Percentiles rank a stretch among this genome's conserved stretches.
phyloP scores from a whole-genome alignment of 2,888 invertebrate genomes.

The Mythimna albipuncta region DNA sequence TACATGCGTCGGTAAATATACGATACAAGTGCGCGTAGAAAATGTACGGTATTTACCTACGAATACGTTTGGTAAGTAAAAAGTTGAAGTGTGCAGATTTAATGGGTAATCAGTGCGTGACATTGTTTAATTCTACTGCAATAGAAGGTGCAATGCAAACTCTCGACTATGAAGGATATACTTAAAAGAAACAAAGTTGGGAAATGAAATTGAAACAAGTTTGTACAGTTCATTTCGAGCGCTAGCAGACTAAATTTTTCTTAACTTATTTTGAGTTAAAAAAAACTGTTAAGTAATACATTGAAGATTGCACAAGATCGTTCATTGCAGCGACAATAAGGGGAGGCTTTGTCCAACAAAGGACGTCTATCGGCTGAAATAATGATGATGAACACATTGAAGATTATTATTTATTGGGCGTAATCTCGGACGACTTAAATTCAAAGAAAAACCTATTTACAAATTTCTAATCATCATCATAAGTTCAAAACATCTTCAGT shows the following conservation, averaged over 20 bases:
- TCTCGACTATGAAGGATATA: constrained; percentile 32
- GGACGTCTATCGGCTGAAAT: too few relatives aligned
- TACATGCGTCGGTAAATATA: constrained; percentile 59
- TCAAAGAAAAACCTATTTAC: constrained; percentile 15
- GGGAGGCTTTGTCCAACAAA: too few relatives aligned
- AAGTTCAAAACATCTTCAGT: constrained; percentile 30
- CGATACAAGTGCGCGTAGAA: constrained; percentile 45
- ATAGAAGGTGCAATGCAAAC: constrained; percentile 34
- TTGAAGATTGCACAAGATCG: too few relatives aligned
- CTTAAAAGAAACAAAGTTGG: constrained; percentile 28
- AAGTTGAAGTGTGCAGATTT: constrained; percentile 43
- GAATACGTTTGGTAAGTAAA: constrained; percentile 29
- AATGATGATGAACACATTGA: too few relatives aligned
- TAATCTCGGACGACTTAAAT: background rate
- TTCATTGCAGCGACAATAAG: too few relatives aligned
- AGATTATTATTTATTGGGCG: too few relatives aligned
- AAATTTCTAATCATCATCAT: constrained; percentile 26
- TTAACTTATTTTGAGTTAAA: too few relatives aligned
- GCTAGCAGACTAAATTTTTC: too few relatives aligned
- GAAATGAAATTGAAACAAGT: constrained; percentile 17
- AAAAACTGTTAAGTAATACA: too few relatives aligned
- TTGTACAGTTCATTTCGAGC: background rate
- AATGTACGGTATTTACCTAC: constrained; percentile 45
- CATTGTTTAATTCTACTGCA: constrained; percentile 49
- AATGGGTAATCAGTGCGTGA: constrained; percentile 48